Conservation (phyloP, 2,113 vertebrate species). For the Heteronetta atricapilla region DNA sequence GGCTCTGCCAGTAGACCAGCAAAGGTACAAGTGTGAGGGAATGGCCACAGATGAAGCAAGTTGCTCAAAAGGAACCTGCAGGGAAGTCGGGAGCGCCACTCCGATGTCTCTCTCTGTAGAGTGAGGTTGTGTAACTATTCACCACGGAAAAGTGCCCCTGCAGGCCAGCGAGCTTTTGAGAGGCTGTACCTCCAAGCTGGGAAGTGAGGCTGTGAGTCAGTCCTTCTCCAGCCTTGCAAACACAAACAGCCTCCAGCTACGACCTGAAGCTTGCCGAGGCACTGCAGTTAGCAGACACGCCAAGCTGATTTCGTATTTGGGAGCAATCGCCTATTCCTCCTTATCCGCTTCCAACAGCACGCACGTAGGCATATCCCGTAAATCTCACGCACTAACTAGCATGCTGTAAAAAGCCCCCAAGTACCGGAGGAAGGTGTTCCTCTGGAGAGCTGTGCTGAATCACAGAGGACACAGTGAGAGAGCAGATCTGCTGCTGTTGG, state of each 20-base stretch:
- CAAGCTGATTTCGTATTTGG: not conserved
- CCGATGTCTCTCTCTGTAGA: not conserved
- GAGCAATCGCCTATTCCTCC: not conserved
- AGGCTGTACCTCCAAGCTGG: not conserved
- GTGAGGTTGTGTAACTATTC: not conserved
- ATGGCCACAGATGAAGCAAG: not conserved
- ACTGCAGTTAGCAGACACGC: not conserved
- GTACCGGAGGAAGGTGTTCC: not conserved
- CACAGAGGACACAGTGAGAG: fast-evolving
- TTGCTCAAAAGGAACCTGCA: not conserved
- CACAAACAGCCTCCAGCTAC: not conserved
- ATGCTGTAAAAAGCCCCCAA: not conserved
- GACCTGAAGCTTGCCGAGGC: not conserved
- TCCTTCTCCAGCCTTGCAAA: not conserved
- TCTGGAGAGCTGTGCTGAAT: not conserved
- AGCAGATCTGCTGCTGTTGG: fast-evolving
- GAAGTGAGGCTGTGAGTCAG: not conserved
- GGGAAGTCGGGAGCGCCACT: not conserved
- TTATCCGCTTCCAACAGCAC: not conserved
- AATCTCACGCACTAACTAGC: not conserved
- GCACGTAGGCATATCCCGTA: not conserved
- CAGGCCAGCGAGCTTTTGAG: not conserved
- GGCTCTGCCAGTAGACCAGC: not conserved
- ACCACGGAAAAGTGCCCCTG: fast-evolving
- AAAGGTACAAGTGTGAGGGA: not conserved